Conservation (phyloP, 2,888 invertebrate genomes). For the Ectemnius continuus region DNA sequence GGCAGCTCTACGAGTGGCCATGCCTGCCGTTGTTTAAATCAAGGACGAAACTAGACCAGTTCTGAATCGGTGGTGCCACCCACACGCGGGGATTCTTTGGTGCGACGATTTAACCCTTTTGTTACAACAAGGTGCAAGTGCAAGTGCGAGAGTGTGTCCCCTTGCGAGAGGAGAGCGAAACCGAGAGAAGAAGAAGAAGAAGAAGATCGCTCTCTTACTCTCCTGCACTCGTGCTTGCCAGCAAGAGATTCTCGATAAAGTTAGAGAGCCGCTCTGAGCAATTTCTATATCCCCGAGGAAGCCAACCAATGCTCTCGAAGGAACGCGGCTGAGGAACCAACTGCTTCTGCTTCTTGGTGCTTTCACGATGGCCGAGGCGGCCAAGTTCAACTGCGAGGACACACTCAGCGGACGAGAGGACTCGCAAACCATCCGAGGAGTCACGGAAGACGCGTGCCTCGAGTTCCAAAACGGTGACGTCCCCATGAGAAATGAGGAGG, state of each 20-base stretch:
- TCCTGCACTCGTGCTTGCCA: too few relatives aligned
- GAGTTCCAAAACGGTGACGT: constrained; percentile 34
- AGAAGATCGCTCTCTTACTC: too few relatives aligned
- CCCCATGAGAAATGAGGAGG: constrained; percentile 19
- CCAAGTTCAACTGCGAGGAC: constrained; percentile 68
- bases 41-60: constrained; percentile 74
- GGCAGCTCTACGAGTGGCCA: constrained; percentile 75
- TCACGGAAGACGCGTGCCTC: constrained; percentile 3
- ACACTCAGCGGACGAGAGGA: constrained; percentile 42
- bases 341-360: constrained; percentile 9
- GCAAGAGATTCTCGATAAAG: too few relatives aligned
- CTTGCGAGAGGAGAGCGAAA: too few relatives aligned
- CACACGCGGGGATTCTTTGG: too few relatives aligned
- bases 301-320: neutral
- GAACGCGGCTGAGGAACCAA: constrained; percentile 11
- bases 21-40: constrained; percentile 72
- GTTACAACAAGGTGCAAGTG: constrained; percentile 20
- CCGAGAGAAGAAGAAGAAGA: neutral
- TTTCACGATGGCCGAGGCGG: constrained; percentile 72
- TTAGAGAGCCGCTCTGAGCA: too few relatives aligned
- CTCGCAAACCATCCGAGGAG: neutral
- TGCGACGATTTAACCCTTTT: constrained; percentile 29
- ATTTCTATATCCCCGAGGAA: too few relatives aligned
- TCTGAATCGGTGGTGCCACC: constrained; percentile 55
- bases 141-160: constrained; percentile 16